A percentile compares a stretch with the other conserved stretches of the same genome.
Evolutionary conservation across 2,113 vertebrate genomes (phyloP).

Genomic region (Pagrus major): DNA sequence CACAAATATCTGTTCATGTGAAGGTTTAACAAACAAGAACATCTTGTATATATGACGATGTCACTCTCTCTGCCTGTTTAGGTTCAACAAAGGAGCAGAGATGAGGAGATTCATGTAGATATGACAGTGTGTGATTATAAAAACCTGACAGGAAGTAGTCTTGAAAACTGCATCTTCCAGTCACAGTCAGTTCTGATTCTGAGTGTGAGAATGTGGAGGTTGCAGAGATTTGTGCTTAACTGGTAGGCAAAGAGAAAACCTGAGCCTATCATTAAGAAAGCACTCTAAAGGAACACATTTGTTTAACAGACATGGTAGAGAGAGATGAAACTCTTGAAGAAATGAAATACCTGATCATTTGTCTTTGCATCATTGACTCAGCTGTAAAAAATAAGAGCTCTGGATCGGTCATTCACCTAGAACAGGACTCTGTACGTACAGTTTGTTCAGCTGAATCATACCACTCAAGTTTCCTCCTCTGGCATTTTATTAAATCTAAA

Average conservation of each 20-base stretch:
- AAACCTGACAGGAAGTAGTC: not conserved
- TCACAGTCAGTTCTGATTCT: not conserved
- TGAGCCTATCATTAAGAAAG: conserved; percentile 1
- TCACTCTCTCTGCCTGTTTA: not conserved
- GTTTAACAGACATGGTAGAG: not conserved
- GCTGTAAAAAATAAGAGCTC: not conserved
- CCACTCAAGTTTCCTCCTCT: conserved; percentile 34
- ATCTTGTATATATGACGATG: too few species aligned
- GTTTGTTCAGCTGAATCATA: conserved; percentile 29
- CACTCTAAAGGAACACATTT: not conserved
- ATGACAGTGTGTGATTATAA: not conserved
- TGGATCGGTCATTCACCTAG: conserved; percentile 5
- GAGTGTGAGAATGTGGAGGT: not conserved
- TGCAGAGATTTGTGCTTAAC: conserved; percentile 12
- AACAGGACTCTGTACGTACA: not conserved
- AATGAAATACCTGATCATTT: not conserved
- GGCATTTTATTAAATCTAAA: conserved; percentile 58
- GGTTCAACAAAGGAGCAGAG: not conserved
- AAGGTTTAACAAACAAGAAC: not conserved
- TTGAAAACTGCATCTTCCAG: not conserved
- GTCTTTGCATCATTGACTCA: not conserved
- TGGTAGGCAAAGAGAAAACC: not conserved
- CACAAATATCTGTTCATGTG: not conserved
- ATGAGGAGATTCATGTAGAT: not conserved
- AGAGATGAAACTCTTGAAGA: not conserved